phyloP scores from a whole-genome alignment of 2,797 vertebrate species.

The Mycteria americana region DNA sequence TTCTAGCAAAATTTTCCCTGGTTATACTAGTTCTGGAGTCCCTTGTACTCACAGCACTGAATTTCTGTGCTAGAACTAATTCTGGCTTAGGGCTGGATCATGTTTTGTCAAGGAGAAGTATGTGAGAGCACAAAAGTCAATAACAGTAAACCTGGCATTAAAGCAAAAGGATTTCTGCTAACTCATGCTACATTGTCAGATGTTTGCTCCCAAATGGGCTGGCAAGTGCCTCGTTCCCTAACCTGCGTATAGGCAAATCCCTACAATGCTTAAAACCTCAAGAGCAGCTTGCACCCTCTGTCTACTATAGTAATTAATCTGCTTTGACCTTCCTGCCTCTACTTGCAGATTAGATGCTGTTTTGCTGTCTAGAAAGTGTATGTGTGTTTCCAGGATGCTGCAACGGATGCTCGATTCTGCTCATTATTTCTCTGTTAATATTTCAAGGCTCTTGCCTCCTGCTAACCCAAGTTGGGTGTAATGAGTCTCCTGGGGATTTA shows the following conservation, averaged over 20 bases:
- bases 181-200: background rate
- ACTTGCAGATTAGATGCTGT: background rate
- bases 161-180: background rate
- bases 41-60: background rate
- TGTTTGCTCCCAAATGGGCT: background rate
- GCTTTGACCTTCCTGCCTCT: background rate
- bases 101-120: background rate
- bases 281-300: background rate
- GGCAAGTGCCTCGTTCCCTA: background rate
- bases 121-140: background rate
- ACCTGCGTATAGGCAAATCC: background rate
- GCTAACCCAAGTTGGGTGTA: background rate
- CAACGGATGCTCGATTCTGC: background rate
- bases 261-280: fast-evolving
- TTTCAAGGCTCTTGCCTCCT: background rate
- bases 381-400: background rate
- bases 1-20: background rate
- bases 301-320: background rate
- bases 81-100: background rate
- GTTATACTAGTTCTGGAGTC: background rate
- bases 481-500: background rate
- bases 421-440: background rate
- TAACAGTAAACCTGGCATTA: background rate
- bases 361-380: background rate
- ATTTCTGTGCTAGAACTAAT: background rate